A percentile compares a stretch with the other conserved stretches of the same genome.
phyloP scores from a whole-genome alignment of 2,888 invertebrate species.

The Erebia palarica region DNA sequence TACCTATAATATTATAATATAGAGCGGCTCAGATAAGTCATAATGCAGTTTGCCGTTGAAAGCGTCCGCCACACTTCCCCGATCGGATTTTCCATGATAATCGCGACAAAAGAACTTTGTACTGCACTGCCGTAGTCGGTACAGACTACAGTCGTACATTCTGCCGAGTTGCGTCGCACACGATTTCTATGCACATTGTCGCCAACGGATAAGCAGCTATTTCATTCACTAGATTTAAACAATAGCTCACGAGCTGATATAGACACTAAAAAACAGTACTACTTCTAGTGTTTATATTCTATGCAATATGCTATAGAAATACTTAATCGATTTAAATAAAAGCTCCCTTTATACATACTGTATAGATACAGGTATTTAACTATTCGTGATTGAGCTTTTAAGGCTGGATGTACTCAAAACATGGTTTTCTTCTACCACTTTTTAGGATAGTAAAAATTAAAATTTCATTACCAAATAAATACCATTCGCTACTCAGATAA shows the following conservation, averaged over 20 bases:
- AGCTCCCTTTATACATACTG: no score
- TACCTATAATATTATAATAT: slow-evolving; percentile 51
- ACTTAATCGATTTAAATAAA: no score
- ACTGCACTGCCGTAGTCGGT: slow-evolving; percentile 23
- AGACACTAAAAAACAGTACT: neutral
- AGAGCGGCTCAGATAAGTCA: slow-evolving; percentile 74
- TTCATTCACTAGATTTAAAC: slow-evolving; percentile 52
- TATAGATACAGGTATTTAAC: no score
- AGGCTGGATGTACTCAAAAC: no score
- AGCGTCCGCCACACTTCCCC: slow-evolving; percentile 75
- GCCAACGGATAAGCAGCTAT: slow-evolving; percentile 56
- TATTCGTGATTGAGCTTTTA: no score
- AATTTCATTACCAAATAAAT: no score
- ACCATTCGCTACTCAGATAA: no score
- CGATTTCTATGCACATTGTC: slow-evolving; percentile 63
- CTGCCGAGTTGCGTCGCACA: slow-evolving; percentile 63
- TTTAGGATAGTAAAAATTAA: no score
- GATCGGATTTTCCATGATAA: slow-evolving; percentile 81
- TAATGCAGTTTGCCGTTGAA: slow-evolving; percentile 80
- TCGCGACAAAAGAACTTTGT: slow-evolving; percentile 81
- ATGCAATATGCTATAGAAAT: no score
- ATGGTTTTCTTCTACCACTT: no score
- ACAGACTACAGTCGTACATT: slow-evolving; percentile 49
- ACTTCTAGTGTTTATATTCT: no score
- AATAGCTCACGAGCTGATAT: slow-evolving; percentile 18